phyloP scores from a whole-genome alignment of 1,140 invertebrate species.

The Tetramorium simillimum region DNA sequence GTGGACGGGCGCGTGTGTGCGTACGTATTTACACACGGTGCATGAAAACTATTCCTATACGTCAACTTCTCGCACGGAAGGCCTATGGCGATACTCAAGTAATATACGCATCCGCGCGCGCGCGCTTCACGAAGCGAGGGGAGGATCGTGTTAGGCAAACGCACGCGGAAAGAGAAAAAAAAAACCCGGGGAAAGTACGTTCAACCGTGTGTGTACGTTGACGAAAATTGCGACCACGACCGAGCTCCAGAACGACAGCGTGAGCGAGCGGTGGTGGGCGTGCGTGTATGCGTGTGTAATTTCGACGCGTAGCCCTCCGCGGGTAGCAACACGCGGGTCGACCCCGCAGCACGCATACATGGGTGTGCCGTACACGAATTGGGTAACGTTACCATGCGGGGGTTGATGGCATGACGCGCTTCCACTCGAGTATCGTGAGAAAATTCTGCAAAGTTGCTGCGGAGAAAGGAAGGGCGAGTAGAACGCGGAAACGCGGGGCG shows the following conservation, averaged over 20 bases:
- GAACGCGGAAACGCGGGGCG: neutral
- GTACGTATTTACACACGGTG: slow-evolving; percentile 15
- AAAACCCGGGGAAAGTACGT: neutral
- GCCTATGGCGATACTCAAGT: neutral
- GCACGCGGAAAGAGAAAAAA: neutral
- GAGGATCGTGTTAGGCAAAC: neutral
- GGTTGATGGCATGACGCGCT: slow-evolving; percentile 42
- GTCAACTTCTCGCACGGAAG: slow-evolving; percentile 10
- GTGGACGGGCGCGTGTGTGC: neutral
- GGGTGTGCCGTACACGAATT: neutral
- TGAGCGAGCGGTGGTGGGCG: slow-evolving; percentile 1
- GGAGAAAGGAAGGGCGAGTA: neutral
- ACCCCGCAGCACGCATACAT: neutral
- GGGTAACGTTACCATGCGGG: slow-evolving; percentile 49
- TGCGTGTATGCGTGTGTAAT: slow-evolving; percentile 6
- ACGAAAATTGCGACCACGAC: slow-evolving; percentile 69
- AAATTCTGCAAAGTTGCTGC: slow-evolving; percentile 35
- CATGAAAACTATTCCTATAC: slow-evolving; percentile 29
- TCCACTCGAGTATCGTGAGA: slow-evolving; percentile 59
- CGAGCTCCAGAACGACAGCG: neutral
- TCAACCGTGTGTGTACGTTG: slow-evolving; percentile 30
- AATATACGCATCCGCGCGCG: neutral
- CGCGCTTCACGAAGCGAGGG: neutral
- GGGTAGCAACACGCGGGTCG: neutral
- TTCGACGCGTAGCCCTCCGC: slow-evolving; percentile 20